Evolutionary conservation across 2,888 invertebrate species (phyloP).

Genomic region (Drosophila longiperda): DNA sequence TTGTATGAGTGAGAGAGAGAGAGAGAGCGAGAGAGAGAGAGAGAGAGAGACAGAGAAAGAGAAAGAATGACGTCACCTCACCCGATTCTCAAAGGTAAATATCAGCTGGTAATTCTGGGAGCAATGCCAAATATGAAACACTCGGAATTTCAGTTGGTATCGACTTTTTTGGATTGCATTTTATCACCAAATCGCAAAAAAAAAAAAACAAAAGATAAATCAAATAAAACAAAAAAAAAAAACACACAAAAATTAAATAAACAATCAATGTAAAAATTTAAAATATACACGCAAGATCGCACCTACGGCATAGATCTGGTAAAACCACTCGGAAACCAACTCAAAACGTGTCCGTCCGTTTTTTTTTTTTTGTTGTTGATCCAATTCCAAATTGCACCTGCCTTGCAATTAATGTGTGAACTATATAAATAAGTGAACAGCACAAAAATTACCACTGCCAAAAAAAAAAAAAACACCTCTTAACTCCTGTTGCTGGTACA

Average conservation of each 20-base stretch:
- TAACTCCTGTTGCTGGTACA: conserved; percentile 24
- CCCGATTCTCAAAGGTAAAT: conserved; percentile 89
- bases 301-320: conserved; percentile 62
- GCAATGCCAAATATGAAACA: conserved; percentile 85
- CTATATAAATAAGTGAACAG: conserved; percentile 18
- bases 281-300: conserved; percentile 31
- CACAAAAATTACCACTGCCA: conserved; percentile 15
- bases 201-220: conserved; percentile 12
- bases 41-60: neutral
- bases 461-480: conserved; percentile 9
- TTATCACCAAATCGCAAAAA: conserved; percentile 69
- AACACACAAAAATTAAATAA: conserved; percentile 12
- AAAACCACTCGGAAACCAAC: conserved; percentile 21
- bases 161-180: conserved; percentile 85
- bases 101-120: conserved; percentile 99
- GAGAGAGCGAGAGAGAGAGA: neutral
- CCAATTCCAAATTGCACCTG: neutral
- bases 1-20: neutral
- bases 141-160: conserved; percentile 97
- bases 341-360: conserved; percentile 27
- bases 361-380: no score
- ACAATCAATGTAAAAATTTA: conserved; percentile 8
- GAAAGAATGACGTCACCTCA: conserved; percentile 55
- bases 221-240: conserved; percentile 4
- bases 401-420: conserved; percentile 14